phyloP scores from a whole-genome alignment of 1,140 invertebrate species.

The Agrypnia vestita region DNA sequence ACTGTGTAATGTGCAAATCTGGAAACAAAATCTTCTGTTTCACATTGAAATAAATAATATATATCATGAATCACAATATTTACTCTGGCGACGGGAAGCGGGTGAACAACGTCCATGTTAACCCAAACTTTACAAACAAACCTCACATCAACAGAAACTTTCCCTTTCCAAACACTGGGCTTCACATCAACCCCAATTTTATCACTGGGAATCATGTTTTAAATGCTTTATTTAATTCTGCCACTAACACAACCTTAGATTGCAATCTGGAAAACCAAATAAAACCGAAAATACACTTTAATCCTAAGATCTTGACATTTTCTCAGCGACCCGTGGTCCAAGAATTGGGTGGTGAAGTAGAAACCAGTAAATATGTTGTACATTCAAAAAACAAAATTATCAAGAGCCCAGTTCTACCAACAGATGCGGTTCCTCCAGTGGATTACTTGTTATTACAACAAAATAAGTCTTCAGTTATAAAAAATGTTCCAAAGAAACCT shows the following conservation, averaged over 20 bases:
- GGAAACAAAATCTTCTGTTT: conserved; percentile 54
- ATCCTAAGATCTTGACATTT: conserved; percentile 49
- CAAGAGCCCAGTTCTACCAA: neutral
- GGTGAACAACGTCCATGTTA: conserved; percentile 48
- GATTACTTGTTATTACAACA: too few species aligned
- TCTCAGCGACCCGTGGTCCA: neutral
- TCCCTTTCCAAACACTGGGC: neutral
- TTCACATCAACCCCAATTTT: conserved; percentile 57
- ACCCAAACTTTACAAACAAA: conserved; percentile 52
- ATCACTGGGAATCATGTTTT: conserved; percentile 11
- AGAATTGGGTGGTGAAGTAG: neutral
- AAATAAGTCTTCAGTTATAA: neutral
- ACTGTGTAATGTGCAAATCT: conserved; percentile 59
- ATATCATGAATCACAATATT: neutral
- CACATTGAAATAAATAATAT: conserved; percentile 6
- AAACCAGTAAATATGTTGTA: conserved; percentile 32
- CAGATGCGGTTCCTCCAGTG: too few species aligned
- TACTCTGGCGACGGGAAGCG: neutral
- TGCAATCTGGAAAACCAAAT: neutral
- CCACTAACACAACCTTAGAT: neutral
- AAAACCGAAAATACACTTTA: conserved; percentile 53
- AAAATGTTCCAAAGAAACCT: conserved; percentile 39
- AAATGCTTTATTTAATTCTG: conserved; percentile 17
- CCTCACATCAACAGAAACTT: conserved; percentile 46
- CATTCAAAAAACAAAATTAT: conserved; percentile 47